Evolutionary conservation across 2,888 invertebrate genomes (phyloP).

Genomic region (Pristionchus mayeri): DNA sequence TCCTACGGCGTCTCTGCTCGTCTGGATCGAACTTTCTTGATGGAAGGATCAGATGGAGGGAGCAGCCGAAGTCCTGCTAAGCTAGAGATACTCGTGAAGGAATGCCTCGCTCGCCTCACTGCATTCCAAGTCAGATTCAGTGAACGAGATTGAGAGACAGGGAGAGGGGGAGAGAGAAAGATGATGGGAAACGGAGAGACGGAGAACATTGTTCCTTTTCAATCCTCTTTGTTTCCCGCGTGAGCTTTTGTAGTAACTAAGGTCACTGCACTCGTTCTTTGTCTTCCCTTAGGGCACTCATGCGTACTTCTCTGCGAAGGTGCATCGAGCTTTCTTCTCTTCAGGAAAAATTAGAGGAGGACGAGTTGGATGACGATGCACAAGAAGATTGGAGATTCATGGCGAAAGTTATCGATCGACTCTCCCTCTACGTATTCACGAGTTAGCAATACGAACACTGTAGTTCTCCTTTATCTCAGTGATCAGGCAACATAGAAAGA

Average conservation of each 20-base stretch:
- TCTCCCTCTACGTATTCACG: slow-evolving; percentile 71
- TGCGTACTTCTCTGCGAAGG: neutral
- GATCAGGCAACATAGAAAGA: no score
- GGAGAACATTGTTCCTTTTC: neutral
- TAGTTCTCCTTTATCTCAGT: no score
- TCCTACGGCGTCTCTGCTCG: neutral
- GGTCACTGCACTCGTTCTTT: slow-evolving; percentile 8
- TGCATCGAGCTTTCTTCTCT: slow-evolving; percentile 1
- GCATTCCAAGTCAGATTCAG: slow-evolving; percentile 43
- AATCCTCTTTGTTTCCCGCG: neutral
- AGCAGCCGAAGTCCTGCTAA: neutral
- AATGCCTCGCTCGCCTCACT: slow-evolving; percentile 8
- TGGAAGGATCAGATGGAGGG: neutral
- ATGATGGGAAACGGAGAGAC: no score
- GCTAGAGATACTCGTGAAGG: slow-evolving; percentile 20
- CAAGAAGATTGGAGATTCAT: slow-evolving; percentile 74
- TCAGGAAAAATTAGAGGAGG: slow-evolving; percentile 68
- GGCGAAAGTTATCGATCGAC: slow-evolving; percentile 74
- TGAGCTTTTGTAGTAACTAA: neutral
- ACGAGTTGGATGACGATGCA: slow-evolving; percentile 73
- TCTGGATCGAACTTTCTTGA: neutral
- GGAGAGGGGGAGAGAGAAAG: no score
- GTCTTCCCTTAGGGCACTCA: neutral
- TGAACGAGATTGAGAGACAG: no score
- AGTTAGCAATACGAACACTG: neutral